Evolutionary conservation across 2,888 invertebrate species (phyloP).

Genomic region (Eugnorisma glareosa): DNA sequence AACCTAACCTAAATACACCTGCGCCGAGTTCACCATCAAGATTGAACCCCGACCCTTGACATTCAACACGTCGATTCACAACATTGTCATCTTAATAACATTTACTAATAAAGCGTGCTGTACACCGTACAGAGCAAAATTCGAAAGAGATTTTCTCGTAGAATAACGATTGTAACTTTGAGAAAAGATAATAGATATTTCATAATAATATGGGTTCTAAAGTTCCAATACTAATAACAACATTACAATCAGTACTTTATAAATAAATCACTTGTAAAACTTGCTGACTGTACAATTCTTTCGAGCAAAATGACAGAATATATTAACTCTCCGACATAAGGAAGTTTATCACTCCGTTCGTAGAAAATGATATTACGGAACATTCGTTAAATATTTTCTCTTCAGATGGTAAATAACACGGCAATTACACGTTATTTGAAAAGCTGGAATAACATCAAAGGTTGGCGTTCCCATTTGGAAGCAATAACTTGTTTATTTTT

Average conservation of each 20-base stretch:
- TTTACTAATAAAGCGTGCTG: conserved; percentile 9
- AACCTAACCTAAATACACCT: conserved; percentile 24
- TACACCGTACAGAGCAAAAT: background rate
- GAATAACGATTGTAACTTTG: background rate
- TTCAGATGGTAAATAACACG: conserved; percentile 31
- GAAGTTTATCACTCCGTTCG: conserved; percentile 36
- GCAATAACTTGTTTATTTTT: conserved; percentile 40
- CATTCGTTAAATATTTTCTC: conserved; percentile 27
- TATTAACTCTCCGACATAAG: conserved; percentile 2
- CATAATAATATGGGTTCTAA: background rate
- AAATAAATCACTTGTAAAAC: background rate
- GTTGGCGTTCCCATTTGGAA: conserved; percentile 25
- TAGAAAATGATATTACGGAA: conserved; percentile 27
- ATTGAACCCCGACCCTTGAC: conserved; percentile 34
- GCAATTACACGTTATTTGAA: conserved; percentile 44
- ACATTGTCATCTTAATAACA: conserved; percentile 32
- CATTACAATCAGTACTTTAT: background rate
- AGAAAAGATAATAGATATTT: background rate
- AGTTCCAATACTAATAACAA: background rate
- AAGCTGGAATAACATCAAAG: conserved; percentile 45
- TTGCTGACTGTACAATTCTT: background rate
- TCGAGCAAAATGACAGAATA: conserved; percentile 13
- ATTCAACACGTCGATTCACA: conserved; percentile 7
- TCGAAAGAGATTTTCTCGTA: background rate
- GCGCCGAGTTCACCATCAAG: conserved; percentile 11